Conservation (phyloP, 2,888 invertebrate genomes). For the Lasioglossum zephyrum region DNA sequence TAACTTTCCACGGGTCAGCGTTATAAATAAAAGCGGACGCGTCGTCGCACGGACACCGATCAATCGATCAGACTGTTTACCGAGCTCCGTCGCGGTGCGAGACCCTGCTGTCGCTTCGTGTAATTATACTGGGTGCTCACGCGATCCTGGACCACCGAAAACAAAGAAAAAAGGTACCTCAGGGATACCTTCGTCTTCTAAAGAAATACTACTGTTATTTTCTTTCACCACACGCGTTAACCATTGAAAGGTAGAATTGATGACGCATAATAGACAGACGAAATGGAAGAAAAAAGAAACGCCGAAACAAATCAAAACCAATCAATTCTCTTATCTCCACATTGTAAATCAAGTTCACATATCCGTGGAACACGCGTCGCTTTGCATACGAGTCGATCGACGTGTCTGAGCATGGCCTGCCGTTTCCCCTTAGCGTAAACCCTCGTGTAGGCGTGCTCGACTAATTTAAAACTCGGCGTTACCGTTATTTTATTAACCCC, state of each 20-base stretch:
- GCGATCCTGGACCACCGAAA: not conserved
- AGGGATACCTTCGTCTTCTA: not conserved
- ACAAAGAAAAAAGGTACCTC: not conserved
- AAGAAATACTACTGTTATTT: not conserved
- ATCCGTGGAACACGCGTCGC: not conserved
- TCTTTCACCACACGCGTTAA: not conserved
- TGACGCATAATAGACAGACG: too few relatives aligned
- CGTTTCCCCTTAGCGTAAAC: not conserved
- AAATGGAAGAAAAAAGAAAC: too few relatives aligned
- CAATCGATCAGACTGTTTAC: slow-evolving; percentile 32
- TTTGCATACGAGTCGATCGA: not conserved
- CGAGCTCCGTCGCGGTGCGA: slow-evolving; percentile 5
- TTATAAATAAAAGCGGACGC: slow-evolving; percentile 52
- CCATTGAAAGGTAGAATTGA: not conserved
- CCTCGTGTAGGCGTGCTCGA: not conserved
- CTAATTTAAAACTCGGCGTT: not conserved
- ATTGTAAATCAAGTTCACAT: not conserved
- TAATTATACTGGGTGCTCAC: slow-evolving; percentile 7
- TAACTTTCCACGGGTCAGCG: slow-evolving; percentile 40
- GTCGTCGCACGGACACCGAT: slow-evolving; percentile 33
- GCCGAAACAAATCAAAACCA: not conserved
- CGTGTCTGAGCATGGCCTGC: not conserved
- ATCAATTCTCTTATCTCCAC: not conserved
- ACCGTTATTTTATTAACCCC: not conserved
- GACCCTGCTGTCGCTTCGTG: not conserved